phyloP scores from a whole-genome alignment of 2,113 vertebrate species.

The Pygoscelis adeliae region DNA sequence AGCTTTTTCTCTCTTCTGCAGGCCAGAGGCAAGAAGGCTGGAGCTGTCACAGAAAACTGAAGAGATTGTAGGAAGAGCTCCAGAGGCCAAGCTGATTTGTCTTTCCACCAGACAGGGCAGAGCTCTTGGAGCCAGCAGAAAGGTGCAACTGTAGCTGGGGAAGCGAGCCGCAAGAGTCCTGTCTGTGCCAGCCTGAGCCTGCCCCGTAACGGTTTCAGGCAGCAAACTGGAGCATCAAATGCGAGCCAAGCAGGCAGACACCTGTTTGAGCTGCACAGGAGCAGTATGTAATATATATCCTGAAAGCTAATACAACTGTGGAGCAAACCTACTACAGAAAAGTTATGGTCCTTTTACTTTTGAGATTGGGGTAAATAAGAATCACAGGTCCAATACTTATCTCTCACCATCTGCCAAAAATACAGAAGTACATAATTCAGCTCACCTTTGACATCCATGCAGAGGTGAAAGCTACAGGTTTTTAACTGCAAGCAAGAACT shows the following conservation, averaged over 20 bases:
- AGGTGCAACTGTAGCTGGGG: neutral
- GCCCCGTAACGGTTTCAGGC: accelerated
- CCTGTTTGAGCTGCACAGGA: neutral
- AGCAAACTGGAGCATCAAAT: neutral
- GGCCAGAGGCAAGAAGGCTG: neutral
- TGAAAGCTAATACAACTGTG: neutral
- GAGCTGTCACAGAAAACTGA: neutral
- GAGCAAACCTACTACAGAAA: neutral
- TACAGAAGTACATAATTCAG: neutral
- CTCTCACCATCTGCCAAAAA: neutral
- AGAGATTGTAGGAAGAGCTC: neutral
- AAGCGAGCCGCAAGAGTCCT: accelerated
- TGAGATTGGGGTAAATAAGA: neutral
- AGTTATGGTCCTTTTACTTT: neutral
- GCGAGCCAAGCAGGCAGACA: neutral
- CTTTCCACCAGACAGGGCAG: accelerated
- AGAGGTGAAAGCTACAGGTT: neutral
- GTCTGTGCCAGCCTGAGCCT: neutral
- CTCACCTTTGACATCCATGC: neutral
- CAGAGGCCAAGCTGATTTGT: neutral
- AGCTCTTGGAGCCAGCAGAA: neutral
- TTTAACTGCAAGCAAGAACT: neutral
- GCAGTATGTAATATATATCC: accelerated
- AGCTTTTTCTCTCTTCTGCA: neutral
- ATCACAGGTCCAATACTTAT: neutral